phyloP scores from a whole-genome alignment of 1,140 invertebrate genomes.

The Oryctes rhinoceros region DNA sequence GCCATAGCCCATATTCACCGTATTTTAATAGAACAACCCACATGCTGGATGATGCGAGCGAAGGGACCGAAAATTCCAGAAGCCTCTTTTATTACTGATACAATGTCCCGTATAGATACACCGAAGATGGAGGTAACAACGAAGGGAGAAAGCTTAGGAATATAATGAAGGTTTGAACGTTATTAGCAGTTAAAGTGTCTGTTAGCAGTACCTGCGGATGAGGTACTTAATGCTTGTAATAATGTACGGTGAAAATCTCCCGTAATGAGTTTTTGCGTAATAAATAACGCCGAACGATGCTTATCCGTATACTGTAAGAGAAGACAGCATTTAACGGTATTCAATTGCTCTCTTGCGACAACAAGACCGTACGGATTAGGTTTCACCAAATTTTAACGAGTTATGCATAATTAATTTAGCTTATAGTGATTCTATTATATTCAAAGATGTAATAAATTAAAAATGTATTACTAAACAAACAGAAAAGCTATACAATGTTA shows the following conservation, averaged over 20 bases:
- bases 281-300: not conserved
- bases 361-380: too few relatives aligned
- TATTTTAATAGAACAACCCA: too few relatives aligned
- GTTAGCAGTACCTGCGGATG: constrained; percentile 15
- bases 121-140: not conserved
- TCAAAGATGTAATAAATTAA: too few relatives aligned
- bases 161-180: constrained; percentile 22
- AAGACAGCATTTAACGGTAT: too few relatives aligned
- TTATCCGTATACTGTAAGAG: too few relatives aligned
- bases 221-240: constrained; percentile 19
- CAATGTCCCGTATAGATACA: not conserved
- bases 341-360: too few relatives aligned
- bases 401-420: too few relatives aligned
- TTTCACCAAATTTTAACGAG: too few relatives aligned
- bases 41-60: not conserved
- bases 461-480: too few relatives aligned
- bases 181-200: constrained; percentile 19
- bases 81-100: not conserved
- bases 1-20: too few relatives aligned
- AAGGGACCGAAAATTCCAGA: constrained; percentile 3
- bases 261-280: constrained; percentile 5
- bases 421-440: too few relatives aligned
- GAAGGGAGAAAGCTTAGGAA: not conserved
- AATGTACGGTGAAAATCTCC: not conserved
- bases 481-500: too few relatives aligned